Base-by-base conservation (phyloP, 2,888 invertebrate species). In the Neelides folsomi region DNA sequence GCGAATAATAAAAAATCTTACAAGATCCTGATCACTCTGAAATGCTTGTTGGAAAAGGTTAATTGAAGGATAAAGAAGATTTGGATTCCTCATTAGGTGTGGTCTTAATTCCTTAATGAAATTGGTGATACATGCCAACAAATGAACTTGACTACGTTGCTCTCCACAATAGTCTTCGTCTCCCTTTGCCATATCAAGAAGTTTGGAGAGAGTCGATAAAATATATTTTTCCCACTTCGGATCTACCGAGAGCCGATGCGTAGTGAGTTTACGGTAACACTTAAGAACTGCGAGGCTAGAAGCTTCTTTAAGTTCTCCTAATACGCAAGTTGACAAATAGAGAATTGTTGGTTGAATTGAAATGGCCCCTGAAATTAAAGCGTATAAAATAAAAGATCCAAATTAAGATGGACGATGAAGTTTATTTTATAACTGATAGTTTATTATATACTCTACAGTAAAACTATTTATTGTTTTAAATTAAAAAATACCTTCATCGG, bases 311-410 rank as follows among this genome's bases (percentile, higher is more conserved):
- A 81, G 79, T 73, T 92, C 90, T 63, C 84, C 80, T 37, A 97
- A 78, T 34, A 95, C 83, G 51, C 90, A 89, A 6, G 89, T 87
- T 1, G 85, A 82, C 53, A 98, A 76, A 72, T 86, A 90, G n/a
- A 97, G 75, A 53, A 95, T 77, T 0, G 94, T 89, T 3, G 97
- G 95, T 52, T 97, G 75, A 58, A 95, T 82, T 9, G 87, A 80
- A 12, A 90, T 70, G 1, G 87, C 87, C 15, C 92, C 86, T 80
- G 68, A 9, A 69, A 68, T 35, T 27, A 52, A 44, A 43, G 41
- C 35, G 49, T 15, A 38, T 40, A 12, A n/a, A 45, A 27, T 16
- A 9, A 43, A 15, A 34, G 10, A 15, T 46, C 13, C 19, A 15
- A 36, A 51, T n/a, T n/a, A n/a, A n/a, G n/a, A n/a, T n/a, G n/a